Conservation (phyloP, 2,888 invertebrate species). For the Neria commutata region DNA sequence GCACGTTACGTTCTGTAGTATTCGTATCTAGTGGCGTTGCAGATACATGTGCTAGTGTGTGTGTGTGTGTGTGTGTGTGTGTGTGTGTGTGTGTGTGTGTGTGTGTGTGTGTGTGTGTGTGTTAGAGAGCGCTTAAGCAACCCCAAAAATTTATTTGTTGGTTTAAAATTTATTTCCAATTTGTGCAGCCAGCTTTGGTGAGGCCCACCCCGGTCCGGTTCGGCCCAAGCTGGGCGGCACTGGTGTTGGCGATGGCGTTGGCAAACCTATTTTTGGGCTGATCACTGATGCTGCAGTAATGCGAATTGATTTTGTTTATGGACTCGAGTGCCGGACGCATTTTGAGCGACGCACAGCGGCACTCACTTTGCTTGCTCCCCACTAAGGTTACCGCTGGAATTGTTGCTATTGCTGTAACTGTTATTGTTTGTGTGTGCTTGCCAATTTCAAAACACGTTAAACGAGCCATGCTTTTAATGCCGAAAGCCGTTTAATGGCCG, state of each 20-base stretch:
- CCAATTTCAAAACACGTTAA: background rate
- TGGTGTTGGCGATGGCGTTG: too few relatives aligned
- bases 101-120: too few relatives aligned
- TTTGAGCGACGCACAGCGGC: background rate
- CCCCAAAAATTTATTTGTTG: background rate
- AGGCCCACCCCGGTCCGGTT: too few relatives aligned
- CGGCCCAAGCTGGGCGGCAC: too few relatives aligned
- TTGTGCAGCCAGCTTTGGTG: background rate
- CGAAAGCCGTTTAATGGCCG: background rate
- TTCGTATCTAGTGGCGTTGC: too few relatives aligned
- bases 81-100: too few relatives aligned
- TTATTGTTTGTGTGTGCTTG: background rate
- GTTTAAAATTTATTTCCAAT: background rate
- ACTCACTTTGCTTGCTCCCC: background rate
- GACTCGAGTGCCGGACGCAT: background rate
- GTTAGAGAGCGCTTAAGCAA: background rate
- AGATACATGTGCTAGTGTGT: too few relatives aligned
- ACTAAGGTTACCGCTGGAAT: too few relatives aligned
- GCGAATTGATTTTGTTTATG: conserved; percentile 47
- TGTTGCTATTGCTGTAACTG: background rate
- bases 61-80: too few relatives aligned
- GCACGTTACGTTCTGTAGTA: too few relatives aligned
- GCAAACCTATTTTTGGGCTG: conserved; percentile 1
- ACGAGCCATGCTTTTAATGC: background rate
- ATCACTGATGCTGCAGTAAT: conserved; percentile 50